phyloP scores from a whole-genome alignment of 92 coral and sea anemone genomes.

The Siderastrea siderea region DNA sequence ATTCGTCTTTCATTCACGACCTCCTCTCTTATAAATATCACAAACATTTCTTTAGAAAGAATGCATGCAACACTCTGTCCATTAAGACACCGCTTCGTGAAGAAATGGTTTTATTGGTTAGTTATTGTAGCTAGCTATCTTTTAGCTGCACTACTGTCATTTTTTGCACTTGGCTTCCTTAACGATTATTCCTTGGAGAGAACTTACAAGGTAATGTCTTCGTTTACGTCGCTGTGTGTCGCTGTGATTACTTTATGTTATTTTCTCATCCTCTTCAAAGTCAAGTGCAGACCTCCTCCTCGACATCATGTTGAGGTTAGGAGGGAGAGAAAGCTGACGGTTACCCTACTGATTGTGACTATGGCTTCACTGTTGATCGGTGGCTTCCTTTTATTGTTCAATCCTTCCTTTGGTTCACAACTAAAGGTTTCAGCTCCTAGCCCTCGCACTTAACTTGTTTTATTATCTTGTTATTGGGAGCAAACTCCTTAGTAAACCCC shows the following conservation, averaged over 20 bases:
- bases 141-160: background rate
- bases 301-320: background rate
- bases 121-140: background rate
- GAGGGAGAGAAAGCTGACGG: conserved; percentile 6
- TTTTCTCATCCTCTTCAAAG: conserved; percentile 4
- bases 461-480: background rate
- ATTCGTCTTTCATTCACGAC: background rate
- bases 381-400: conserved; percentile 9
- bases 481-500: conserved; percentile 8
- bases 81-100: conserved; percentile 4
- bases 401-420: conserved; percentile 8
- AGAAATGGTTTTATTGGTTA: background rate
- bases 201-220: background rate
- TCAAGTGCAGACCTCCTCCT: conserved; percentile 13
- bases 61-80: conserved; percentile 8
- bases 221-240: background rate
- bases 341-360: conserved; percentile 5
- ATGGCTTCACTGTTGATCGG: background rate
- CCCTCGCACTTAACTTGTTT: conserved; percentile 17
- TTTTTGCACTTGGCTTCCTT: background rate
- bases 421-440: background rate
- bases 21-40: conserved; percentile 2
- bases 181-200: no score
- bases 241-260: background rate
- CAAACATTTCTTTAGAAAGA: conserved; percentile 19